Evolutionary conservation across 2,888 invertebrate species (phyloP).

Genomic region (Rhogogaster chlorosoma): DNA sequence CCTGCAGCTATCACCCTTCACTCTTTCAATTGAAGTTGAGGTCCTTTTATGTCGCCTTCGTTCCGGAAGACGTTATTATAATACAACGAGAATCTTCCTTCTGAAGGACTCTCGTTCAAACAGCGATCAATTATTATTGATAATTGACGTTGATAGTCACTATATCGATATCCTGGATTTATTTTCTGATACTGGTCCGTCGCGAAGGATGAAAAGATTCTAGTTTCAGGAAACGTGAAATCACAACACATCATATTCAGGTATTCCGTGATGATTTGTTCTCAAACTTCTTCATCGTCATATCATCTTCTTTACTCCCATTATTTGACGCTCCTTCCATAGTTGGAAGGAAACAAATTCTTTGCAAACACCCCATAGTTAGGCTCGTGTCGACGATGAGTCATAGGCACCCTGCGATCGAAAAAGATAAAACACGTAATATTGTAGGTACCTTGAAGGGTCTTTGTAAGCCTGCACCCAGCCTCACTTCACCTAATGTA

Average conservation of each 20-base stretch:
- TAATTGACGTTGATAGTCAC: constrained; percentile 5
- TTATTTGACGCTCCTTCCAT: not conserved
- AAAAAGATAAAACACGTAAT: constrained; percentile 47
- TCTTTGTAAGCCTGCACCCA: constrained; percentile 19
- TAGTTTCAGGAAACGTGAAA: not conserved
- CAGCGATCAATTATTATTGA: not conserved
- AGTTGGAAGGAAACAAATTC: not conserved
- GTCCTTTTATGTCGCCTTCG: not conserved
- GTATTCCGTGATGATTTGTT: not conserved
- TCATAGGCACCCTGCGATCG: not conserved
- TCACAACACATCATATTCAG: not conserved
- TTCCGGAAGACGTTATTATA: not conserved
- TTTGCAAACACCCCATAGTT: constrained; percentile 7
- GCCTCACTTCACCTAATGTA: constrained; percentile 31
- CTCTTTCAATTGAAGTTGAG: not conserved
- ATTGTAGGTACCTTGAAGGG: constrained; percentile 25
- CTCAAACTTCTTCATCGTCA: not conserved
- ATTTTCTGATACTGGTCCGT: not conserved
- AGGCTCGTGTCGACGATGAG: not conserved
- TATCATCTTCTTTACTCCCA: not conserved
- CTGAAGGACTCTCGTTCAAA: constrained; percentile 3
- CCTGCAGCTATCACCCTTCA: not conserved
- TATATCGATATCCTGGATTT: not conserved
- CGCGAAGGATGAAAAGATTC: not conserved
- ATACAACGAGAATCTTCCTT: not conserved